phyloP scores from a whole-genome alignment of 2,797 vertebrate genomes.

The Odontamblyopus lacepedii region DNA sequence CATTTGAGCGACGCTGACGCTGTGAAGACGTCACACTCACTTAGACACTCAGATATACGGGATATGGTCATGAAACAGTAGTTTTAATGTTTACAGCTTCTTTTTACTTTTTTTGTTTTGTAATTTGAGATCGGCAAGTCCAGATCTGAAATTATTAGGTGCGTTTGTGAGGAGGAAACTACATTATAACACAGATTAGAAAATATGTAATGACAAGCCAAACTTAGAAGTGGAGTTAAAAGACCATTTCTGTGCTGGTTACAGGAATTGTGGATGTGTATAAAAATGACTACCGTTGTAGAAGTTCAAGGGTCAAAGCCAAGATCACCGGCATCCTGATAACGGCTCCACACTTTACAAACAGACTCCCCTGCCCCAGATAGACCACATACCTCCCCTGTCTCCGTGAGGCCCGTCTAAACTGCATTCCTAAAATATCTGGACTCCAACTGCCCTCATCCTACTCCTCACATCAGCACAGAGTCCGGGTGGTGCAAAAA shows the following conservation, averaged over 20 bases:
- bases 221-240: not conserved
- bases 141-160: too few species aligned
- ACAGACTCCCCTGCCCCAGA: constrained; percentile 13
- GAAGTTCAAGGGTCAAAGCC: constrained; percentile 35
- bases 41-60: too few species aligned
- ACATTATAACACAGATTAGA: too few species aligned
- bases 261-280: not conserved
- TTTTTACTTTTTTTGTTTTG: too few species aligned
- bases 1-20: too few species aligned
- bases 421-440: constrained; percentile 65
- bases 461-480: constrained; percentile 22
- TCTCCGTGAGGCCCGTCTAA: constrained; percentile 28
- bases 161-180: too few species aligned
- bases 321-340: constrained; percentile 12
- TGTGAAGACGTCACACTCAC: too few species aligned
- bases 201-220: not conserved
- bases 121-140: too few species aligned
- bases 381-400: constrained; percentile 16
- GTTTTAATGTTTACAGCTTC: too few species aligned
- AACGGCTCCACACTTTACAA: constrained; percentile 5
- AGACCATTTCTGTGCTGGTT: not conserved
- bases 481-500: not conserved
- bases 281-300: not conserved
- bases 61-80: too few species aligned
- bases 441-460: constrained; percentile 46